A percentile compares a stretch with the other conserved stretches of the same genome.
Conservation (phyloP, 1,140 invertebrate species). For the Drosophila carrolli region DNA sequence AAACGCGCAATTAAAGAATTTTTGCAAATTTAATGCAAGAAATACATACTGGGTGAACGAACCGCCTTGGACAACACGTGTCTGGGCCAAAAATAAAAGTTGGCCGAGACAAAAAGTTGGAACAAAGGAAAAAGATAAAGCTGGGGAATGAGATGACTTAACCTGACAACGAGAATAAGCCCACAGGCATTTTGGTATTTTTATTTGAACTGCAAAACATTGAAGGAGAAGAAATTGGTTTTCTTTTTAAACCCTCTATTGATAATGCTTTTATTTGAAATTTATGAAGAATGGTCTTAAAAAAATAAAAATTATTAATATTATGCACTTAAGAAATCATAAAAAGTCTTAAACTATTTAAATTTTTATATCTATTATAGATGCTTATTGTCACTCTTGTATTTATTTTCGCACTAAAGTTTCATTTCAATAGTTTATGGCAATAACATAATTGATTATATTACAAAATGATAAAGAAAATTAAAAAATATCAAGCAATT, state of each 20-base stretch:
- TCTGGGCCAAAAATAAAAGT: conserved; percentile 35
- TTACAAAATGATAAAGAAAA: background rate
- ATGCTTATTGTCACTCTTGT: no score
- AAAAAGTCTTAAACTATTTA: no score
- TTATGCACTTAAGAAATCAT: no score
- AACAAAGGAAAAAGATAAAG: conserved; percentile 21
- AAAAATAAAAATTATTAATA: no score
- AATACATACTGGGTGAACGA: conserved; percentile 21
- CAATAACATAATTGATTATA: background rate
- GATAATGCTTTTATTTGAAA: background rate
- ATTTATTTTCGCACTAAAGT: no score
- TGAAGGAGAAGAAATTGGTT: no score
- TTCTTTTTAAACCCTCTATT: no score
- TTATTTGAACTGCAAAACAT: conserved; percentile 10
- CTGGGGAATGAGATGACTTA: conserved; percentile 21
- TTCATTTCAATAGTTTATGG: no score
- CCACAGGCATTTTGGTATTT: conserved; percentile 26
- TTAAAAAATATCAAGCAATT: conserved; percentile 10
- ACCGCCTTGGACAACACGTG: conserved; percentile 14
- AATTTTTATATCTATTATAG: no score
- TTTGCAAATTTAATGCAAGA: conserved; percentile 38
- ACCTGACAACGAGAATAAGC: conserved; percentile 35
- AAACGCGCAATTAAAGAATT: conserved; percentile 66
- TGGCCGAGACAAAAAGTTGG: conserved; percentile 18
- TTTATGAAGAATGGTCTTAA: no score